phyloP scores from a whole-genome alignment of 2,888 invertebrate genomes.

The Gnatocerus cornutus region DNA sequence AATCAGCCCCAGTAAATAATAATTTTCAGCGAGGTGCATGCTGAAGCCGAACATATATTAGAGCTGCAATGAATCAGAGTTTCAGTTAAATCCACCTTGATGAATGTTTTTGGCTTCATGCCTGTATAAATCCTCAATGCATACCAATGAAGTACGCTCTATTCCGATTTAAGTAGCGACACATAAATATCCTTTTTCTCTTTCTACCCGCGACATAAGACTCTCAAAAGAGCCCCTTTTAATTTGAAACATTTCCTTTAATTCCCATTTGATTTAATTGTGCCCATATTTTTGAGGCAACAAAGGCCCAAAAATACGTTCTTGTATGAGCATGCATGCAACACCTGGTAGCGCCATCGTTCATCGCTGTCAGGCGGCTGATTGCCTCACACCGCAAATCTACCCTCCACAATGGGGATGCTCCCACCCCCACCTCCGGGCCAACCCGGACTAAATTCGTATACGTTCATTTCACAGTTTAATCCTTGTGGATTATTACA shows the following conservation, averaged over 20 bases:
- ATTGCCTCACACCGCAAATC: constrained; percentile 65
- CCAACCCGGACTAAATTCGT: constrained; percentile 53
- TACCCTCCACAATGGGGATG: constrained; percentile 56
- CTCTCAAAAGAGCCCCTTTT: background rate
- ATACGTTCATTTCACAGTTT: constrained; percentile 59
- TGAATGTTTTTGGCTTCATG: constrained; percentile 73
- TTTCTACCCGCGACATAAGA: constrained; percentile 54
- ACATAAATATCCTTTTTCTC: constrained; percentile 61
- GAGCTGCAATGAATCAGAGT: constrained; percentile 72
- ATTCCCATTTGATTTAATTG: constrained; percentile 1
- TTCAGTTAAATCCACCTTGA: constrained; percentile 73
- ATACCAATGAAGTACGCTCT: constrained; percentile 72
- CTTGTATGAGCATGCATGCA: constrained; percentile 61
- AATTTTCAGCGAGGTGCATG: constrained; percentile 68
- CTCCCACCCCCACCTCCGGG: constrained; percentile 44
- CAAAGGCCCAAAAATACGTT: constrained; percentile 29
- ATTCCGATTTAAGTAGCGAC: constrained; percentile 66
- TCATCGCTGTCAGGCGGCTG: constrained; percentile 65
- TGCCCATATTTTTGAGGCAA: constrained; percentile 20
- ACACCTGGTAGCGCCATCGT: constrained; percentile 64
- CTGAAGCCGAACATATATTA: constrained; percentile 71
- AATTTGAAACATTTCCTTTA: constrained; percentile 8
- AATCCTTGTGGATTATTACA: constrained; percentile 61
- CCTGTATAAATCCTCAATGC: constrained; percentile 73
- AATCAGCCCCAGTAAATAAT: constrained; percentile 69